phyloP scores from a whole-genome alignment of 2,113 vertebrate species.

The Elephantulus edwardii region DNA sequence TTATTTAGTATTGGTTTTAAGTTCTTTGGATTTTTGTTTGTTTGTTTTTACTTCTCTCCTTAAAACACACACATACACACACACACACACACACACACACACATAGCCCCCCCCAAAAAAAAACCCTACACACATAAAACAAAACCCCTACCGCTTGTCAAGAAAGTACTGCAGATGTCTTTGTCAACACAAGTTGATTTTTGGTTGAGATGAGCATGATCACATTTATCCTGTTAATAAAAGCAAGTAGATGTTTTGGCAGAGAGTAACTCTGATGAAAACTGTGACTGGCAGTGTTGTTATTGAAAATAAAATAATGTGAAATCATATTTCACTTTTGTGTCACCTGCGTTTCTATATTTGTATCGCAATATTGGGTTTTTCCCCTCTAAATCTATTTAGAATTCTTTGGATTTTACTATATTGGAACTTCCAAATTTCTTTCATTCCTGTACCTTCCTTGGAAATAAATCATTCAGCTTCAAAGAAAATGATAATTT shows the following conservation, averaged over 20 bases:
- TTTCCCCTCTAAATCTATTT: conserved; percentile 8
- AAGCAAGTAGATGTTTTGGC: conserved; percentile 32
- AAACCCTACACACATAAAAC: too few species aligned
- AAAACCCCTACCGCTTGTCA: not conserved
- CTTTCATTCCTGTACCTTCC: not conserved
- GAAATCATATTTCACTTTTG: conserved; percentile 68
- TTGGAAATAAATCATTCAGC: conserved; percentile 15
- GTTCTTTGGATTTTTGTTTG: not conserved
- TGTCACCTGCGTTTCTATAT: conserved; percentile 53
- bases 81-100: too few species aligned
- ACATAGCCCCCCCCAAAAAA: too few species aligned
- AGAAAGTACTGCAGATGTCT: not conserved
- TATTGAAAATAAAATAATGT: conserved; percentile 65
- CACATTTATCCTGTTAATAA: conserved; percentile 53
- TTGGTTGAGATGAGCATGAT: conserved; percentile 14
- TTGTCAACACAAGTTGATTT: conserved; percentile 33
- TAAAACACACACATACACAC: too few species aligned
- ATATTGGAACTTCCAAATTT: not conserved
- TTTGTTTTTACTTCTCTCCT: not conserved
- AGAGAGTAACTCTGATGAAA: conserved; percentile 47
- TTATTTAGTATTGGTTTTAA: too few species aligned
- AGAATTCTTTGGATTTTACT: conserved; percentile 48
- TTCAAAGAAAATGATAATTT: not conserved
- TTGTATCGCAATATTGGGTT: conserved; percentile 39
- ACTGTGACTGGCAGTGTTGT: conserved; percentile 45